Evolutionary conservation across 2,888 invertebrate species (phyloP), one percentile per base, ranked within the genome.

Genomic region (Tenthredo notha): DNA sequence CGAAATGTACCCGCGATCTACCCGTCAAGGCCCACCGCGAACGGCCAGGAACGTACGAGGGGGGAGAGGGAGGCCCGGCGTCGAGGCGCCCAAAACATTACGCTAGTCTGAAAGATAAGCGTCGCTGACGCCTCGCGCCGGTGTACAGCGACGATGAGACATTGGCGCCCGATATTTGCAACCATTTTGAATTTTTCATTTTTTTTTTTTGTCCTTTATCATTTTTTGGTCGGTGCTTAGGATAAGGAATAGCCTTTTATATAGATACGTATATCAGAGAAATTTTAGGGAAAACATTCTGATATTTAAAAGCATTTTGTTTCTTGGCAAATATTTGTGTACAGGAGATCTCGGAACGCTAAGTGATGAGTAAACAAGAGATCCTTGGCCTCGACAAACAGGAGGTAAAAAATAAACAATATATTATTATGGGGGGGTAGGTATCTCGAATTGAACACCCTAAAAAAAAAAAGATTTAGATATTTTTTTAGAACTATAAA

Each of bases 41-140:
- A 80, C 58, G 58, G 15, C 12, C 40, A 40, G 65, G 21, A 50
- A 61, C 33, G 33, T 29, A 67, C 18, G 33, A 40, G 43, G 67
- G 47, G 83, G 29, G 47, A 29, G 61, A 29, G 67, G 47, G 83
- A 47, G 47, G 43, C 12, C 29, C 18, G 83, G 70, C 83, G 67
- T 83, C 67, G 67, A 65, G 83, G 83, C 83, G 83, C 67, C 83
- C 83, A 50, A 70, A 83, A 83, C 83, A 70, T 83, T 67, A 83
- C 83, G 67, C 67, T 83, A 70, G 83, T 47, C 83, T 43, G 47
- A 25, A 15, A 83, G 83, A 83, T 83, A 83, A 83, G 83, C 43
- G 80, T 25, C 54, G 54, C 80, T 72, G 80, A 82, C 58, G 77
- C 72, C 72, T 74, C 72, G 40, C 21, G 72, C 43, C 72, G 72